A percentile compares a stretch with the other conserved stretches of the same genome.
phyloP scores from a whole-genome alignment of 2,888 invertebrate genomes.

The Archips crataeganus region DNA sequence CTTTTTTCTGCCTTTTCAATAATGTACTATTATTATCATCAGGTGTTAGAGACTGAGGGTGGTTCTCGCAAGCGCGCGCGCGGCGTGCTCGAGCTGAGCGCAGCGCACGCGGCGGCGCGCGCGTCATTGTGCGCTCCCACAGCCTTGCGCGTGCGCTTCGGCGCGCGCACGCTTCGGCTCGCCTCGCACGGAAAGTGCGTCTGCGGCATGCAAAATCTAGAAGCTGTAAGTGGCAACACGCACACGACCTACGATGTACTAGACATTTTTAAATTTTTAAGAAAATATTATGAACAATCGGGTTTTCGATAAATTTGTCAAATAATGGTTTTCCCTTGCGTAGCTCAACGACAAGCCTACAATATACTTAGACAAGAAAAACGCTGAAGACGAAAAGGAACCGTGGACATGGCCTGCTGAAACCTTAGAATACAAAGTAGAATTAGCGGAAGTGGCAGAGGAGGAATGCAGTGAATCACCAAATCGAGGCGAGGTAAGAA shows the following conservation, averaged over 20 bases:
- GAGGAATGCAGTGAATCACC: constrained; percentile 51
- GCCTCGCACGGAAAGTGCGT: constrained; percentile 63
- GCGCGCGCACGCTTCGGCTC: constrained; percentile 56
- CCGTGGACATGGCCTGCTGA: constrained; percentile 69
- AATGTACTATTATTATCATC: not conserved
- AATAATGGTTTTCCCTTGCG: not conserved
- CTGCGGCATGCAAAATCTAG: constrained; percentile 61
- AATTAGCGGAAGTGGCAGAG: constrained; percentile 54
- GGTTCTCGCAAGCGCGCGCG: constrained; percentile 62
- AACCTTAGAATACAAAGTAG: constrained; percentile 53
- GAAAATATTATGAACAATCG: not conserved
- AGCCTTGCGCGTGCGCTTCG: constrained; percentile 56
- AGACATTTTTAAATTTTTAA: too few species aligned
- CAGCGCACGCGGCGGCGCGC: constrained; percentile 59
- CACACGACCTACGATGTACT: not conserved
- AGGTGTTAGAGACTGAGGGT: constrained; percentile 70
- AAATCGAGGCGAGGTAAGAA: constrained; percentile 33
- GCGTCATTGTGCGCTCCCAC: constrained; percentile 61
- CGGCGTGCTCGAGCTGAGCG: constrained; percentile 62
- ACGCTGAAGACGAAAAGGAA: constrained; percentile 37
- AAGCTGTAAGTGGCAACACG: constrained; percentile 54
- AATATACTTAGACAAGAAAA: constrained; percentile 55
- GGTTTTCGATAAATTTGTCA: not conserved
- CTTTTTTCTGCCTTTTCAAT: too few species aligned
- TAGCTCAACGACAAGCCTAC: constrained; percentile 58